A percentile compares a stretch with the other conserved stretches of the same genome.
Evolutionary conservation across 2,888 invertebrate species (phyloP).

Genomic region (Agonopterix subpropinquella): DNA sequence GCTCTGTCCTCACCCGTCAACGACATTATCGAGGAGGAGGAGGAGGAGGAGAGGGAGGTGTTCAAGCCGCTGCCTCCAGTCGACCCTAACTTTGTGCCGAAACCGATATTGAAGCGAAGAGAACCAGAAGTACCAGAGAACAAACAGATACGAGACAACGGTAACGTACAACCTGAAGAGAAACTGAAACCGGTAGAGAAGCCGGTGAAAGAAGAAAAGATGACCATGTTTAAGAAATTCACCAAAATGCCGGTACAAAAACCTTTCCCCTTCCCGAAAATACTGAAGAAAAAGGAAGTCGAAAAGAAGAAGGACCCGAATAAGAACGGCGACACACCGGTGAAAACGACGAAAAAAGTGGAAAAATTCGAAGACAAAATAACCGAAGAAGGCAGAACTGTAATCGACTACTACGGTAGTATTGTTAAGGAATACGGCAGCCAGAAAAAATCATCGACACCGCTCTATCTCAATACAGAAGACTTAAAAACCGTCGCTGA

Average conservation of each 20-base stretch:
- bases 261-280: constrained; percentile 51
- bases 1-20: constrained; percentile 35
- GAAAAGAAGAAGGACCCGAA: constrained; percentile 30
- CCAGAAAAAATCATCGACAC: constrained; percentile 61
- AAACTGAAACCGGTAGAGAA: constrained; percentile 26
- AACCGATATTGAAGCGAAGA: constrained; percentile 84
- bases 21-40: constrained; percentile 42
- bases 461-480: constrained; percentile 77
- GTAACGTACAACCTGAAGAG: constrained; percentile 23
- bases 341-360: constrained; percentile 24
- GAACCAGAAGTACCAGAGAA: constrained; percentile 43
- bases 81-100: constrained; percentile 83
- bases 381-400: constrained; percentile 80
- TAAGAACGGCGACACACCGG: constrained; percentile 17
- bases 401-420: constrained; percentile 87
- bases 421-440: constrained; percentile 83
- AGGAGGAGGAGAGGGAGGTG: constrained; percentile 71
- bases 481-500: constrained; percentile 77
- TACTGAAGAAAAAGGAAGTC: constrained; percentile 51
- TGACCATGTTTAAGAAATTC: constrained; percentile 57
- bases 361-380: constrained; percentile 50
- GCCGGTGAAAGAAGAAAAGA: constrained; percentile 51
- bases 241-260: constrained; percentile 58
- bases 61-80: constrained; percentile 78
- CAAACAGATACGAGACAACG: constrained; percentile 19